Conservation (phyloP, 23 tunicate genomes). For the Styela clava region DNA sequence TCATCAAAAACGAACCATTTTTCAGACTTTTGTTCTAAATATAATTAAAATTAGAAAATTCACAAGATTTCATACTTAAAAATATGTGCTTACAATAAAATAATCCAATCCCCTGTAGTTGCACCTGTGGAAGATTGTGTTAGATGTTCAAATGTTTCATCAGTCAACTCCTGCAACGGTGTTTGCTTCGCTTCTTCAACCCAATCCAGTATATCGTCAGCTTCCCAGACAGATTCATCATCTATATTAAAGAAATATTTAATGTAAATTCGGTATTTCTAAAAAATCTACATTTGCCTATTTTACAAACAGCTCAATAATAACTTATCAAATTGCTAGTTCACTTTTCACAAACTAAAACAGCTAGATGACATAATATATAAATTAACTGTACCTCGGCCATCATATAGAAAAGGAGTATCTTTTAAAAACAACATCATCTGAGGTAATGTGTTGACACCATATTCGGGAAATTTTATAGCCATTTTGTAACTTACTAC, state of each 20-base stretch:
- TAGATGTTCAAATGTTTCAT: constrained; percentile 92
- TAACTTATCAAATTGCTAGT: too few relatives aligned
- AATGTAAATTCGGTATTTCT: too few relatives aligned
- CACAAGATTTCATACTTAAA: too few relatives aligned
- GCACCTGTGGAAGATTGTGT: constrained; percentile 91
- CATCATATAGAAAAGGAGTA: constrained; percentile 64
- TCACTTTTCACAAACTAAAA: too few relatives aligned
- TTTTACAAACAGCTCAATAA: too few relatives aligned
- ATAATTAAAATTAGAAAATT: too few relatives aligned
- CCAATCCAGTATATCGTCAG: constrained; percentile 82
- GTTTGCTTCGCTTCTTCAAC: constrained; percentile 90
- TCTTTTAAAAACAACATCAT: constrained; percentile 54
- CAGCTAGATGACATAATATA: too few relatives aligned
- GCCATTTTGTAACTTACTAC: constrained; percentile 86
- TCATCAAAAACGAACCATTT: too few relatives aligned
- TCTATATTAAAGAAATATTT: not conserved
- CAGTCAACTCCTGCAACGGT: constrained; percentile 80
- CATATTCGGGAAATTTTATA: constrained; percentile 94
- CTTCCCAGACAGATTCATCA: constrained; percentile 39
- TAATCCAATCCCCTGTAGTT: constrained; percentile 93
- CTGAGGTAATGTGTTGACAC: constrained; percentile 82
- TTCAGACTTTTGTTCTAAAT: too few relatives aligned
- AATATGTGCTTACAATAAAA: constrained; percentile 94
- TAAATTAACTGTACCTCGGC: constrained; percentile 3
- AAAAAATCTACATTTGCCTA: too few relatives aligned